Percentiles rank a stretch among this genome's conserved stretches.
Evolutionary conservation across 2,797 vertebrate genomes (phyloP).

Genomic region (Platalea minor): DNA sequence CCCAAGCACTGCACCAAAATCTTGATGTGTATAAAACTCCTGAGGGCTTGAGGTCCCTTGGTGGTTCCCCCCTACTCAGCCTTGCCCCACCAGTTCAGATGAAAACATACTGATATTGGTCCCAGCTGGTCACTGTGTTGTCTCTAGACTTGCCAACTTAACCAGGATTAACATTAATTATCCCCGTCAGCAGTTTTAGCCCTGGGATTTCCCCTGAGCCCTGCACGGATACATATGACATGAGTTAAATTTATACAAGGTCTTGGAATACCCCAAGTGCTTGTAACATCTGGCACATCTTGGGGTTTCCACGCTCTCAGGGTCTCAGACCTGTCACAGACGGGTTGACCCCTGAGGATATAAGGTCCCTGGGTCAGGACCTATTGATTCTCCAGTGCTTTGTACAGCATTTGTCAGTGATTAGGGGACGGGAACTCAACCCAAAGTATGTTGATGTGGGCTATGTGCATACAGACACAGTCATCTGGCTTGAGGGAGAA

Average conservation of each 20-base stretch:
- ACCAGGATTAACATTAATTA: not conserved
- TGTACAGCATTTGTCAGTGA: not conserved
- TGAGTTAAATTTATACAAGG: not conserved
- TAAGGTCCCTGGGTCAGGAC: not conserved
- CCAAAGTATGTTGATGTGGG: not conserved
- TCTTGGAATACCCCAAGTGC: not conserved
- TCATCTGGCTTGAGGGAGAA: not conserved
- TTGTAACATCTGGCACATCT: not conserved
- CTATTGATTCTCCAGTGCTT: not conserved
- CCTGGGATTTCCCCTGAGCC: not conserved
- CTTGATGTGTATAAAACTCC: not conserved
- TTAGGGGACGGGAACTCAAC: not conserved
- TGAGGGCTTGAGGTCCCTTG: not conserved
- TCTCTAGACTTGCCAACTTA: not conserved
- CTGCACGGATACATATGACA: not conserved
- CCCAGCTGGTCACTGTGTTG: not conserved
- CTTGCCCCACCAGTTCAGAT: not conserved
- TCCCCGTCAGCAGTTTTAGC: not conserved
- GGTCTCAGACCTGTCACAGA: constrained; percentile 4
- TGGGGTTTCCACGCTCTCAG: not conserved
- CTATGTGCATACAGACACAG: not conserved
- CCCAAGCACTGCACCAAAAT: not conserved
- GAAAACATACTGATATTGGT: not conserved
- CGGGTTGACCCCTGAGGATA: not conserved
- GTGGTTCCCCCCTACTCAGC: not conserved